These are phyloP conservation scores for Anaspis maculata DNA, from an alignment of 2,888 invertebrate genomes.

Conservation along the genomic window DNA sequence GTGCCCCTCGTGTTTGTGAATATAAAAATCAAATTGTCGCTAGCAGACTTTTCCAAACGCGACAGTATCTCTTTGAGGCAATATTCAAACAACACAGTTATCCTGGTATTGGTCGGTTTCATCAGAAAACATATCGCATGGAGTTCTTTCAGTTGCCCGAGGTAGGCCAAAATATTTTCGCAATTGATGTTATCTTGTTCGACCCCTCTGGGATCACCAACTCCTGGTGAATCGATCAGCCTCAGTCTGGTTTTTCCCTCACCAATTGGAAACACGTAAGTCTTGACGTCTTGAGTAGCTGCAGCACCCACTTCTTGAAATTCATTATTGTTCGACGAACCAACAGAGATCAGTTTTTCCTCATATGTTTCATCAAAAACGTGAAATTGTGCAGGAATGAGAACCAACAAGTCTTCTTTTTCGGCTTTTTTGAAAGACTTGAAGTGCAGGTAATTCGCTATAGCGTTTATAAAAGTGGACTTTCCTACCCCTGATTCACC, in stretches of 20 bases:
- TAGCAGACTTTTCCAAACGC: constrained; percentile 32
- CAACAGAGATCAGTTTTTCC: constrained; percentile 19
- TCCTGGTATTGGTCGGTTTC: constrained; percentile 29
- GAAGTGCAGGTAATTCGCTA: constrained; percentile 31
- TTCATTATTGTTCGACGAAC: constrained; percentile 22
- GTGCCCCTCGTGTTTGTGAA: constrained; percentile 31
- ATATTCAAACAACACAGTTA: constrained; percentile 31
- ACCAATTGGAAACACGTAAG: constrained; percentile 23
- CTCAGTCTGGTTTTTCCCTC: constrained; percentile 22
- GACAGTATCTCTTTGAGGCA: constrained; percentile 34
- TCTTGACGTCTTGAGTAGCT: constrained; percentile 23
- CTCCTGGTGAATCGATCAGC: constrained; percentile 35
- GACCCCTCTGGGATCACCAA: constrained; percentile 28
- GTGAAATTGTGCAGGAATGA: constrained; percentile 29
- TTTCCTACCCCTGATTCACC: constrained; percentile 37
- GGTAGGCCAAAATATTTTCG: constrained; percentile 29
- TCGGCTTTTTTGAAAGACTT: constrained; percentile 21
- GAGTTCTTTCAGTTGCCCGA: constrained; percentile 26
- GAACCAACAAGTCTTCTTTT: constrained; percentile 19
- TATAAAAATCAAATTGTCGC: constrained; percentile 34
- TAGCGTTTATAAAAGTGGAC: constrained; percentile 36
- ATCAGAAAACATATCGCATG: constrained; percentile 33
- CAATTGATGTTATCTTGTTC: constrained; percentile 26
- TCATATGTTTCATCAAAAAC: constrained; percentile 23
- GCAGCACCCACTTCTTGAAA: constrained; percentile 16